Percentiles rank a stretch among this genome's conserved stretches.
These are phyloP conservation scores for Calliphora vomitoria DNA, from an alignment of 2,888 invertebrate genomes.

Conservation along the genomic window DNA sequence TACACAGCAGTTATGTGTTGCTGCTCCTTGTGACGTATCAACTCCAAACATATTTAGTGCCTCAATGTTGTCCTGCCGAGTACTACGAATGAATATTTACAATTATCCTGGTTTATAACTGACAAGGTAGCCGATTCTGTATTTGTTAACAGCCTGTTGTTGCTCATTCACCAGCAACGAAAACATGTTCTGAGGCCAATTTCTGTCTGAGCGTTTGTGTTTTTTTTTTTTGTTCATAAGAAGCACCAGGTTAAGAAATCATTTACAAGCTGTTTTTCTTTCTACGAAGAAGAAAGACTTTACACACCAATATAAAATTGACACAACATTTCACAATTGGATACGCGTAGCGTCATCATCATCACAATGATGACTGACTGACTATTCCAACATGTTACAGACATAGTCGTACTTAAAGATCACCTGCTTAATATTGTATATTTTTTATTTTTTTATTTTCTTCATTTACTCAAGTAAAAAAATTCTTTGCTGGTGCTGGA, in stretches of 20 bases:
- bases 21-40: neutral
- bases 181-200: slow-evolving; percentile 46
- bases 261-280: slow-evolving; percentile 62
- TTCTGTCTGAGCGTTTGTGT: slow-evolving; percentile 4
- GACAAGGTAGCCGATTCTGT: slow-evolving; percentile 40
- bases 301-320: neutral
- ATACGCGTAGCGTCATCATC: neutral
- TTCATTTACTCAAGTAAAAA: slow-evolving; percentile 28
- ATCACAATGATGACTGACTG: slow-evolving; percentile 7
- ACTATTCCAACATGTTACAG: slow-evolving; percentile 14
- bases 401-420: slow-evolving; percentile 40
- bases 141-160: slow-evolving; percentile 38
- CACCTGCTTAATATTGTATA: slow-evolving; percentile 57
- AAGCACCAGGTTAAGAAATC: slow-evolving; percentile 52
- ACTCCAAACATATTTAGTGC: neutral
- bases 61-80: slow-evolving; percentile 31
- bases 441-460: too few species aligned
- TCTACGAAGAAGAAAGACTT: neutral
- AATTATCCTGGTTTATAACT: slow-evolving; percentile 52
- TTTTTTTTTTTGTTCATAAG: neutral
- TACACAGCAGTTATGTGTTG: neutral
- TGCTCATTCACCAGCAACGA: neutral
- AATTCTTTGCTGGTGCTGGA: slow-evolving; percentile 32
- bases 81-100: slow-evolving; percentile 35
- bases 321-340: slow-evolving; percentile 26